phyloP scores from a whole-genome alignment of 2,888 invertebrate genomes.

The Scaptomyza parva region DNA sequence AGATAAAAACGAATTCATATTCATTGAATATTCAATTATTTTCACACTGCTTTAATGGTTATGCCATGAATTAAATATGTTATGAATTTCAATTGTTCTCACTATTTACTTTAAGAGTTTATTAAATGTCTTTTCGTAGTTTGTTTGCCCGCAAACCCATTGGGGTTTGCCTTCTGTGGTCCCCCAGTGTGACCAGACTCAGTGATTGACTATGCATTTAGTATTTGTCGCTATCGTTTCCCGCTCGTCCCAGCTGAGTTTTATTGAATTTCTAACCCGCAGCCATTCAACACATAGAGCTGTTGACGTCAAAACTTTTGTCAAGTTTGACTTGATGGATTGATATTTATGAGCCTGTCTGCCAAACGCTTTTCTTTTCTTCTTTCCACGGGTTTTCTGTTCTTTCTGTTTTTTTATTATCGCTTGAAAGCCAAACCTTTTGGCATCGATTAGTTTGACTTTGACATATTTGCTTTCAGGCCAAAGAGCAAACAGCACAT shows the following conservation, averaged over 20 bases:
- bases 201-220: conserved; percentile 41
- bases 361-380: not conserved
- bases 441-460: conserved; percentile 56
- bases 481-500: conserved; percentile 7
- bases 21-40: not conserved
- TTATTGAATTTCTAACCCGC: conserved; percentile 32
- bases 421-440: conserved; percentile 39
- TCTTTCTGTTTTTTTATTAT: conserved; percentile 4
- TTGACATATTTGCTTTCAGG: conserved; percentile 43
- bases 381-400: not conserved
- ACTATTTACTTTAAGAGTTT: not conserved
- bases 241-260: conserved; percentile 5
- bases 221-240: not conserved
- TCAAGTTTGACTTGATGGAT: conserved; percentile 45
- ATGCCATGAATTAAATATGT: not conserved
- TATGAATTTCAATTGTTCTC: not conserved
- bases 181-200: conserved; percentile 31
- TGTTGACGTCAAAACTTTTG: conserved; percentile 44
- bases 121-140: not conserved
- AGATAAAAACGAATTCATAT: not conserved
- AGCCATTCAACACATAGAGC: conserved; percentile 17
- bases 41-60: not conserved
- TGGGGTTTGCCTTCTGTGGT: conserved; percentile 11
- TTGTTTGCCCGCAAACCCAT: not conserved
- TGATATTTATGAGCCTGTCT: conserved; percentile 49